phyloP scores from a whole-genome alignment of 2,797 vertebrate species.

The Molossus molossus region DNA sequence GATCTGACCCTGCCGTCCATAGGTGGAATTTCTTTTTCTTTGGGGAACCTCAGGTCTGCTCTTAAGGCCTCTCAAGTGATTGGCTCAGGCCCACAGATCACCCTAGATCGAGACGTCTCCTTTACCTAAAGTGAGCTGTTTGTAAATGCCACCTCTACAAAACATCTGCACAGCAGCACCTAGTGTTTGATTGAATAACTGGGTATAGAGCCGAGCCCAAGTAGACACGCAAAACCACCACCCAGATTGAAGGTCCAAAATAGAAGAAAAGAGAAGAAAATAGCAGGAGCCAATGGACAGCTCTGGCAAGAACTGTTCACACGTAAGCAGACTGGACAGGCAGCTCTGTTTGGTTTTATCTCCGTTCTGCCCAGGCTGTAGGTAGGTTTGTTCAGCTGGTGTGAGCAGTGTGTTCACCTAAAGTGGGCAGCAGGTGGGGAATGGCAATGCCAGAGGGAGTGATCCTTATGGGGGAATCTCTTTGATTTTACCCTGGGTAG shows the following conservation, averaged over 20 bases:
- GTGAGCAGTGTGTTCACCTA: not conserved
- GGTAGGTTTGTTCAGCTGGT: not conserved
- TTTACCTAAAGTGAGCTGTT: not conserved
- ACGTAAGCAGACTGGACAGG: not conserved
- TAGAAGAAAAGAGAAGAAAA: not conserved
- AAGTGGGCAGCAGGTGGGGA: not conserved
- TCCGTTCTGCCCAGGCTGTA: not conserved
- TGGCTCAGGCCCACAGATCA: not conserved
- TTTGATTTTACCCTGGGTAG: not conserved
- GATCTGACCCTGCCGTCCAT: not conserved
- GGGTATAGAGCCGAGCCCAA: not conserved
- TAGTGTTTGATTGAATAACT: not conserved
- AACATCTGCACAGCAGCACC: not conserved
- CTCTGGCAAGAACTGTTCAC: not conserved
- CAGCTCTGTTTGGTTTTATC: not conserved
- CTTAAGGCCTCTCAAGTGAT: not conserved
- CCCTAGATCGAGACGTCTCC: not conserved
- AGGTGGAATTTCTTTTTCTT: not conserved
- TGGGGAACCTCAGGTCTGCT: not conserved
- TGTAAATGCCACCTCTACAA: not conserved
- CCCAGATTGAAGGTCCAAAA: not conserved
- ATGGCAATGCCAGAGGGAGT: too few relatives aligned
- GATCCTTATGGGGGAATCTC: not conserved
- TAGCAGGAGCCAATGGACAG: not conserved
- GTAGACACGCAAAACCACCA: not conserved